Evolutionary conservation across 1,140 invertebrate genomes (phyloP).

Genomic region (Euglossa dilemma): DNA sequence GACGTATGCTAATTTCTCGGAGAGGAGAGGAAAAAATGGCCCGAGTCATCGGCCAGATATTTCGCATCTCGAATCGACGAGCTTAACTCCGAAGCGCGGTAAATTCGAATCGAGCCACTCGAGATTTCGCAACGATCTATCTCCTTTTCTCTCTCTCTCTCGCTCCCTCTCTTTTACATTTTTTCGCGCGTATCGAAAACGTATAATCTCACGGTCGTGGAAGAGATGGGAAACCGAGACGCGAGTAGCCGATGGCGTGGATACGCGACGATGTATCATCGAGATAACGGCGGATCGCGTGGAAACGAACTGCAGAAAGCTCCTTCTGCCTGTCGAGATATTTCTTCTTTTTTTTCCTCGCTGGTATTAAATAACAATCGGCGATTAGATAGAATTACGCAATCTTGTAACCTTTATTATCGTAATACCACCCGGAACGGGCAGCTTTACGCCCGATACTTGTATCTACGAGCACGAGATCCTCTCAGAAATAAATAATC

Average conservation of each 20-base stretch:
- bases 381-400: slow-evolving; percentile 7
- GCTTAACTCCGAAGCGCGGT: background rate
- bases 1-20: background rate
- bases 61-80: background rate
- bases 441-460: background rate
- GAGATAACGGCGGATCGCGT: background rate
- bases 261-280: background rate
- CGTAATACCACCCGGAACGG: background rate
- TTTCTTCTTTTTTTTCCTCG: background rate
- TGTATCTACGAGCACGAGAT: background rate
- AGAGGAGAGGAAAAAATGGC: background rate
- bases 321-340: background rate
- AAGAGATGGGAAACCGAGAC: background rate
- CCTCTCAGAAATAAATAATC: background rate
- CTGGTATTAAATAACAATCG: slow-evolving; percentile 8
- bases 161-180: background rate
- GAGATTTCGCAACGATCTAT: background rate
- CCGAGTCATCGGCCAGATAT: too few species aligned
- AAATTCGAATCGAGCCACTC: background rate
- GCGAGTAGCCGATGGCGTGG: background rate
- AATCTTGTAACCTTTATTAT: slow-evolving; percentile 14
- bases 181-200: background rate
- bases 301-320: background rate
- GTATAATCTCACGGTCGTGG: background rate
- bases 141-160: background rate